Conservation (phyloP, 2,797 vertebrate genomes). For the Brachymystax lenok region DNA sequence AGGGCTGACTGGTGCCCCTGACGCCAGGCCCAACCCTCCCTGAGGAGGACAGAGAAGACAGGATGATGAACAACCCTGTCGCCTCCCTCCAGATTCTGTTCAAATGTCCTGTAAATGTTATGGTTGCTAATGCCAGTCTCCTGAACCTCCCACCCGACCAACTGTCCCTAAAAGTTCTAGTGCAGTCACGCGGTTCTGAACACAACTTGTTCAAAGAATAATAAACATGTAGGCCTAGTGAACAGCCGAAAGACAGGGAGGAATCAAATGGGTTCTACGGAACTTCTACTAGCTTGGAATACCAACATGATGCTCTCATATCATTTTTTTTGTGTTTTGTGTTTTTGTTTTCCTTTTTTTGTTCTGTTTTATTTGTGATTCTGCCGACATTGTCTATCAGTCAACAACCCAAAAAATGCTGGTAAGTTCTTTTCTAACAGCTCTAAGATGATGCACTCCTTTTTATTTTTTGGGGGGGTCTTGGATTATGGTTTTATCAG, state of each 20-base stretch:
- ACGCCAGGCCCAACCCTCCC: background rate
- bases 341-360: constrained; percentile 40
- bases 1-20: background rate
- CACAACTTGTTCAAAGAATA: background rate
- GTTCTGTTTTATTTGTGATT: constrained; percentile 48
- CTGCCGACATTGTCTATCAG: constrained; percentile 57
- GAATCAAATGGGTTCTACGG: background rate
- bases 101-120: constrained; percentile 4
- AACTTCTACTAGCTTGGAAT: background rate
- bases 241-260: background rate
- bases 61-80: background rate
- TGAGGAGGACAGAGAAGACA: background rate
- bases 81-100: background rate
- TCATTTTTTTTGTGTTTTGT: constrained; percentile 48
- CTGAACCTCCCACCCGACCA: background rate
- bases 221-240: background rate
- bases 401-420: constrained; percentile 63
- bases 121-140: background rate
- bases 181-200: background rate
- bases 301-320: constrained; percentile 40
- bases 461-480: constrained; percentile 9
- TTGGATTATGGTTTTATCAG: constrained; percentile 18
- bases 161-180: background rate
- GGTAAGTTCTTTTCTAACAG: constrained; percentile 58
- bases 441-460: constrained; percentile 41